Conservation (phyloP, 2,888 invertebrate species). For the Oxytorus armatus region DNA sequence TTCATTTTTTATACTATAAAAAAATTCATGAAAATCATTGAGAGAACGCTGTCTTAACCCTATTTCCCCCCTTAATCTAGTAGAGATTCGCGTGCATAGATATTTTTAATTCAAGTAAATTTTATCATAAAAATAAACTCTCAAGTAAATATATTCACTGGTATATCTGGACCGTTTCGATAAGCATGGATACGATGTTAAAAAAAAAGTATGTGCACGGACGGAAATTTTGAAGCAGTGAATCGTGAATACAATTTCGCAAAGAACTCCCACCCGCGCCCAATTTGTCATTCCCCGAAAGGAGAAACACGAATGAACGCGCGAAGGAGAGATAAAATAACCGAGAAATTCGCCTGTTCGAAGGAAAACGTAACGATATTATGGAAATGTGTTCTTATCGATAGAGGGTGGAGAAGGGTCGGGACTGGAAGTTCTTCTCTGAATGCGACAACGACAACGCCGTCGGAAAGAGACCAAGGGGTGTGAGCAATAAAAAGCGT, state of each 20-base stretch:
- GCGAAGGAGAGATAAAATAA: conserved; percentile 29
- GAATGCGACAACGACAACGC: conserved; percentile 7
- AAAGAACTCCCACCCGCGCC: not conserved
- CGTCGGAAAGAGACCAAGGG: not conserved
- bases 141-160: not conserved
- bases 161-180: not conserved
- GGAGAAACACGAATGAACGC: conserved; percentile 31
- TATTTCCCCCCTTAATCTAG: conserved; percentile 1
- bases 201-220: not conserved
- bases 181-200: not conserved
- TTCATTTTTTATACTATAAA: no score
- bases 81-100: not conserved
- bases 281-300: conserved; percentile 45
- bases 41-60: no score
- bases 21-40: no score
- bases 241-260: conserved; percentile 49
- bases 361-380: conserved; percentile 52
- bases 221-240: conserved; percentile 7
- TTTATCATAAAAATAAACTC: not conserved
- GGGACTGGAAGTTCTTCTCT: conserved; percentile 39
- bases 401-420: conserved; percentile 37
- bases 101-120: no score
- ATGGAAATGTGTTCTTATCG: conserved; percentile 58
- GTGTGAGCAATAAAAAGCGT: conserved; percentile 31
- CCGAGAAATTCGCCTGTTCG: conserved; percentile 28